Evolutionary conservation across 2,888 invertebrate genomes (phyloP), one percentile per base, ranked within the genome.

Genomic region (Empis stercorea): DNA sequence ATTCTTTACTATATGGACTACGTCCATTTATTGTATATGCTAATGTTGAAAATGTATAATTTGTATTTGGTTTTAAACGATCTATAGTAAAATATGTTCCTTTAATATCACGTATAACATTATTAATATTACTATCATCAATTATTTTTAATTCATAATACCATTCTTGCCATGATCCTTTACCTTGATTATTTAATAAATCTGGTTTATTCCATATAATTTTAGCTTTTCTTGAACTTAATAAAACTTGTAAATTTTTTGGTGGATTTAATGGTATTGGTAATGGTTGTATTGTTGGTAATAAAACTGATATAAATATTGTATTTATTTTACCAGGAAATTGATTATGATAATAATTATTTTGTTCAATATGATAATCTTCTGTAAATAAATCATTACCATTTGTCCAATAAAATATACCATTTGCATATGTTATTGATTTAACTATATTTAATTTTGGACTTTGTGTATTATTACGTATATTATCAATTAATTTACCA

Each of bases 321-420:
- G 70, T 69, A 52, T 72, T 69, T 20, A 9, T 39, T 27, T 7
- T 27, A 7, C 23, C 7, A 27, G 5, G 23, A 27, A 80, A 84
- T 40, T 79, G 76, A 61, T 86, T 88, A 60, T 88, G 87, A 59
- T 81, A 86, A 61, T 84, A 89, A 59, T 75, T 78, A 53, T 83
- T 74, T 45, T 76, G 76, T 40, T 73, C 74, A 1, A 73, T 70
- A 58, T 81, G 84, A 62, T 84, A 85, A 59, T 87, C 88, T 65
- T 93, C 92, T 13, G 79, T 79, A 41, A 84, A 73, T 52, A 89
- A 78, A 59, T 81, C 79, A 45, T 76, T 73, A 0, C 86, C 87
- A 59, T 86, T 84, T 0, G 87, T 88, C 88, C 91, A 92, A 61
- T 86, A 89, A 61, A 91, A 88, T 11, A 84, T 73, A 9, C 83